phyloP scores from a whole-genome alignment of 2,113 vertebrate genomes.

The Ondatra zibethicus region DNA sequence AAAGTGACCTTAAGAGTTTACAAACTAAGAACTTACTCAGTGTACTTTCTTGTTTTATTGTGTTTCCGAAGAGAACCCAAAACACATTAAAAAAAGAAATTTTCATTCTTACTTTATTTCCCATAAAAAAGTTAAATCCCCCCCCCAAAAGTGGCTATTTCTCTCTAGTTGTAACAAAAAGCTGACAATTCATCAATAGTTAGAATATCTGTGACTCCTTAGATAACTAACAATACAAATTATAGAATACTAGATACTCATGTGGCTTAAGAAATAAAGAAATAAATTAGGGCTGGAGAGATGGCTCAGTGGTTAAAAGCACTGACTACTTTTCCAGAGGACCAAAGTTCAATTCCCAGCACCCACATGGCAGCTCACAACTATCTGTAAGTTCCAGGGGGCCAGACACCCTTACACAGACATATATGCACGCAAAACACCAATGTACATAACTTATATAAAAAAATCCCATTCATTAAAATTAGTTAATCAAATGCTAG shows the following conservation, averaged over 20 bases:
- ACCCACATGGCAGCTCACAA: background rate
- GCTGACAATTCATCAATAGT: slow-evolving; percentile 1
- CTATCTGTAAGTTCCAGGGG: background rate
- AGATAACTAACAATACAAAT: slow-evolving; percentile 3
- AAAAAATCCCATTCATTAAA: background rate
- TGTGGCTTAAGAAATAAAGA: background rate
- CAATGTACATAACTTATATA: background rate
- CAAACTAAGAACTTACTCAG: slow-evolving; percentile 24
- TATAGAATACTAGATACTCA: background rate
- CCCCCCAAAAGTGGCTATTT: slow-evolving; percentile 8
- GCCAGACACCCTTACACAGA: background rate
- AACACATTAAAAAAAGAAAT: background rate
- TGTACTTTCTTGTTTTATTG: slow-evolving; percentile 12
- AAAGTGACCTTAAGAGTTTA: slow-evolving; percentile 40
- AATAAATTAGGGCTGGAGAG: background rate
- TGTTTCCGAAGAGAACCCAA: slow-evolving; percentile 38
- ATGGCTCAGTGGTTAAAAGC: background rate
- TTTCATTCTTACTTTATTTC: slow-evolving; percentile 36
- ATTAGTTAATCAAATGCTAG: background rate
- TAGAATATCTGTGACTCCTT: slow-evolving; percentile 34
- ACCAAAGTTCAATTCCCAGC: background rate
- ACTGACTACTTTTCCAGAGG: background rate
- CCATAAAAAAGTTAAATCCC: background rate
- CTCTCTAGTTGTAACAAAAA: slow-evolving; percentile 41
- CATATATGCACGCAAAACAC: background rate